These are phyloP conservation scores for Myxocyprinus asiaticus DNA, from an alignment of 2,113 vertebrate genomes.

Conservation along the genomic window DNA sequence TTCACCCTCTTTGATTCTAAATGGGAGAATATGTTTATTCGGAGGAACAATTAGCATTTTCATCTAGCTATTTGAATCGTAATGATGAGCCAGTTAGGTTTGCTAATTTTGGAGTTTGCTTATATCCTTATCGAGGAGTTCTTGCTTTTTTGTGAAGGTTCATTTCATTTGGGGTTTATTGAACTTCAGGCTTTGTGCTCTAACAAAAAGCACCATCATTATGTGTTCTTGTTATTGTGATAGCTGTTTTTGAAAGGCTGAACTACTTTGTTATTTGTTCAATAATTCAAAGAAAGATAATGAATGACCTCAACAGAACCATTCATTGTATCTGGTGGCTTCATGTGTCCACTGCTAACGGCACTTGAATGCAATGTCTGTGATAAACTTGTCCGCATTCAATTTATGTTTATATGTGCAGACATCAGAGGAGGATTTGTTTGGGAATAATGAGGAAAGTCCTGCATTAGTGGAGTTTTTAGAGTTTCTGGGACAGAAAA, in stretches of 20 bases:
- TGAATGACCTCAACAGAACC: not conserved
- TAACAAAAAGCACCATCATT: slow-evolving; percentile 25
- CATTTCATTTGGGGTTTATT: slow-evolving; percentile 15
- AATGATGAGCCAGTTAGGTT: slow-evolving; percentile 46
- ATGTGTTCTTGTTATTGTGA: slow-evolving; percentile 37
- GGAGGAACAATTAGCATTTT: slow-evolving; percentile 50
- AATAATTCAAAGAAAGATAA: slow-evolving; percentile 17
- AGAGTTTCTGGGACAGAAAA: slow-evolving; percentile 88
- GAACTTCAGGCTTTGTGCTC: slow-evolving; percentile 32
- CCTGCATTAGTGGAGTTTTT: slow-evolving; percentile 90
- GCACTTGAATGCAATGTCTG: not conserved
- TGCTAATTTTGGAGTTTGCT: slow-evolving; percentile 41
- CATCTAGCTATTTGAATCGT: slow-evolving; percentile 48
- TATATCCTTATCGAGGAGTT: slow-evolving; percentile 43
- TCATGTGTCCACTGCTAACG: too few species aligned
- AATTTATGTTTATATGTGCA: slow-evolving; percentile 57
- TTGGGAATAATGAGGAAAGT: slow-evolving; percentile 91
- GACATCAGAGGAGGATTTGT: slow-evolving; percentile 93
- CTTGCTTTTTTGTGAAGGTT: too few species aligned
- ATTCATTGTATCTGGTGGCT: too few species aligned
- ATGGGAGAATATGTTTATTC: slow-evolving; percentile 42
- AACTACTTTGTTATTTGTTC: slow-evolving; percentile 5
- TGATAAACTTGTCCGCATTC: too few species aligned
- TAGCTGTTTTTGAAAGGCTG: slow-evolving; percentile 6
- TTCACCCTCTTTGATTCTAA: slow-evolving; percentile 7